Conservation (phyloP, 2,888 invertebrate genomes). For the Blastobasis lacticolella region DNA sequence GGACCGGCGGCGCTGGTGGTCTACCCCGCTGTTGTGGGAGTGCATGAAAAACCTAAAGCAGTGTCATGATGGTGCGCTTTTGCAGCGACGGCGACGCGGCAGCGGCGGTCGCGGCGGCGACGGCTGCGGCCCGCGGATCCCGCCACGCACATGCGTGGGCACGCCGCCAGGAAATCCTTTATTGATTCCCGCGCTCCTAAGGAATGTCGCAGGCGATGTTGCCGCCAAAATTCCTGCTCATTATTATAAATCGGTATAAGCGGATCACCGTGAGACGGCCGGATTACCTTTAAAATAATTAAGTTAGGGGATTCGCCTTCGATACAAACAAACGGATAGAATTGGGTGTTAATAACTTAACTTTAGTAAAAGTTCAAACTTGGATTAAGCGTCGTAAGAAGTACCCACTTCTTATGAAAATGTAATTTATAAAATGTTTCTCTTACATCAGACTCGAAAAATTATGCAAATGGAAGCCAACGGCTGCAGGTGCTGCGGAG, state of each 20-base stretch:
- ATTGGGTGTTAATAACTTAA: neutral
- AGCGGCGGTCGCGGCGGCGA: constrained; percentile 22
- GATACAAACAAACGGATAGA: constrained; percentile 1
- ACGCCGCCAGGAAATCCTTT: constrained; percentile 73
- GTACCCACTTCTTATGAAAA: too few relatives aligned
- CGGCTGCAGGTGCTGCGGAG: too few relatives aligned
- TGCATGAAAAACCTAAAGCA: too few relatives aligned
- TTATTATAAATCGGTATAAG: constrained; percentile 54
- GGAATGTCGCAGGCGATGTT: constrained; percentile 67
- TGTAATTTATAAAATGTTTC: too few relatives aligned
- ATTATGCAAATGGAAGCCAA: too few relatives aligned
- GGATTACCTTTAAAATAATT: constrained; percentile 36
- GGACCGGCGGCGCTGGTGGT: too few relatives aligned
- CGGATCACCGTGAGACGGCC: constrained; percentile 44
- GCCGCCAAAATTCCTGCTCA: constrained; percentile 56
- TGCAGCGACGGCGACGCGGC: constrained; percentile 7
- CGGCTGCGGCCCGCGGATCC: constrained; percentile 13
- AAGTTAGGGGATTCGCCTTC: constrained; percentile 19
- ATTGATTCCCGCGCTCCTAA: constrained; percentile 73
- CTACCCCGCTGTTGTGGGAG: too few relatives aligned
- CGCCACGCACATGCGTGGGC: constrained; percentile 73
- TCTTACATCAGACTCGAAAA: too few relatives aligned
- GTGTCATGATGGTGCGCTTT: neutral
- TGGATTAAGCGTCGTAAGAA: too few relatives aligned
- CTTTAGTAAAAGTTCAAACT: too few relatives aligned